Base-by-base conservation (phyloP, 2,113 vertebrate genomes). In the Percopsis transmontana region DNA sequence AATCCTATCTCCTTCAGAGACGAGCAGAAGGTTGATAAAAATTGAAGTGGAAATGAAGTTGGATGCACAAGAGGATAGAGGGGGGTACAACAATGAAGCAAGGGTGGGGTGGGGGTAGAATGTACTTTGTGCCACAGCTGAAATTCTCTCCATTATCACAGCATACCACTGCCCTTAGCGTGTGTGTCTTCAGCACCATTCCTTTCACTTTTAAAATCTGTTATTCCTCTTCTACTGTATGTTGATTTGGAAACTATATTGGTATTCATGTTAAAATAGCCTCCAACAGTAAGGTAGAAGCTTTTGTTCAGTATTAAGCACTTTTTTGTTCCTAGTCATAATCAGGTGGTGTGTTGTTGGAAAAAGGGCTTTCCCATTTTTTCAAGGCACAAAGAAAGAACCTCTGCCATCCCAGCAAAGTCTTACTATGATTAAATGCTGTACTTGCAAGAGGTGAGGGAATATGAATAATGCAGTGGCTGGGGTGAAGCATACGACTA, bases 11-110 rank as follows among this genome's bases (percentile, higher is more conserved):
- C 92, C 93, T 90, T 92, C 90, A 94, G 86, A 94, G 93, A 93
- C 87, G 90, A 94, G 93, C 84, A 91, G 93, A 93, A 95, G 91
- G 94, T 94, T 95, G 96, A 97, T 96, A 94, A 97, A 92, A 97
- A 97, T 95, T 95, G 95, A 96, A 98, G 95, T 97, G 96, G 95
- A 96, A 96, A 98, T 96, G 95, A 95, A 97, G 94, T 96, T 92
- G 91, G 94, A 94, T 91, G 93, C 94, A 94, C 92, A 72, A 86
- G 93, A 95, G 94, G 92, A 93, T 92, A 91, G 77, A 67, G 74
- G 66, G 70, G 74, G 64, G 23, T 67, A 90, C 90, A 91, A 93
- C 88, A 91, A 93, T 90, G 87, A 91, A 81, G 82, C 85, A 64
- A 48, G 84, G 90, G 81, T 77, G 89, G 57, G 58, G 33, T 33